Conservation (phyloP, 2,797 vertebrate genomes). For the Ciconia nigra region DNA sequence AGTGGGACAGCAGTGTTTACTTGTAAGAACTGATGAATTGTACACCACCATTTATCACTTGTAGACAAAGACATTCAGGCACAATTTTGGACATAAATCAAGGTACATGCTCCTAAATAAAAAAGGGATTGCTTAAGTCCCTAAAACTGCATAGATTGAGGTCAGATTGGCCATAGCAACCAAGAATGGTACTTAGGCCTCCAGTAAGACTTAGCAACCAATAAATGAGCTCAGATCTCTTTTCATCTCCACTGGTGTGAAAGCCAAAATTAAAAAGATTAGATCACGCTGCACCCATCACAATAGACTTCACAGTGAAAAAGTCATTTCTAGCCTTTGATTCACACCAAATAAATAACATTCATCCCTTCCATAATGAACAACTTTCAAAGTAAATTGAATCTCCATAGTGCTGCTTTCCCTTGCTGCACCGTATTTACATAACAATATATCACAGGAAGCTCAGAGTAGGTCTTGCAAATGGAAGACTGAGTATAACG, state of each 20-base stretch:
- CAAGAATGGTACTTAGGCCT: conserved; percentile 73
- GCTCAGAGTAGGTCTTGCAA: conserved; percentile 71
- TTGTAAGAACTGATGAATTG: conserved; percentile 79
- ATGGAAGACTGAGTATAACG: conserved; percentile 63
- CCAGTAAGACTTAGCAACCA: conserved; percentile 77
- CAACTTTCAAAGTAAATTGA: conserved; percentile 82
- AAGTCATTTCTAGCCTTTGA: conserved; percentile 80
- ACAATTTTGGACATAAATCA: conserved; percentile 81
- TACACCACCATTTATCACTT: conserved; percentile 73
- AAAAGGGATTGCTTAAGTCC: conserved; percentile 69
- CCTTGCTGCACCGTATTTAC: conserved; percentile 75
- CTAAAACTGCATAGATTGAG: conserved; percentile 77
- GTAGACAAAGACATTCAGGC: conserved; percentile 75
- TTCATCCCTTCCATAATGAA: conserved; percentile 79
- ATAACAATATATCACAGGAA: conserved; percentile 81
- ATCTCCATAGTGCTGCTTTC: conserved; percentile 77
- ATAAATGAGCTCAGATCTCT: conserved; percentile 79
- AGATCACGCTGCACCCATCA: conserved; percentile 77
- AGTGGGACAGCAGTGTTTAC: conserved; percentile 78
- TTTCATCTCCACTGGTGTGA: conserved; percentile 80
- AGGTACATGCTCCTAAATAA: conserved; percentile 74
- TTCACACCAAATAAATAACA: conserved; percentile 80
- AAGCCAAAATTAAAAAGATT: conserved; percentile 84
- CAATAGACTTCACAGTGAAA: conserved; percentile 78
- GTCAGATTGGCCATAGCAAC: conserved; percentile 80